phyloP scores from a whole-genome alignment of 2,797 vertebrate genomes.

The Manis crassicaudata region DNA sequence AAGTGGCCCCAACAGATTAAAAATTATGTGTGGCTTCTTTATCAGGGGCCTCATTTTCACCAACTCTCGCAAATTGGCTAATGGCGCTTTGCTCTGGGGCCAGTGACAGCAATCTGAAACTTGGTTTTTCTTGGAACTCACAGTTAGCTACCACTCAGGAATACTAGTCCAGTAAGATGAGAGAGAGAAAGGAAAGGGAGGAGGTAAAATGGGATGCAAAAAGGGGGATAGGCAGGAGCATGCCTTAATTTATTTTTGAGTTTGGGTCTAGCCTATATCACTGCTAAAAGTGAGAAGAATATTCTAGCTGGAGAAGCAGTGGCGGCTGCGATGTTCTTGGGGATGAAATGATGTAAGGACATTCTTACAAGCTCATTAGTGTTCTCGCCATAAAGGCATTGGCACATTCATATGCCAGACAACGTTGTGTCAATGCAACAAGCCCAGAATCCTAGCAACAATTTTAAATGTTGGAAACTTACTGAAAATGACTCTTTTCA shows the following conservation, averaged over 20 bases:
- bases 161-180: background rate
- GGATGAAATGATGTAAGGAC: background rate
- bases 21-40: background rate
- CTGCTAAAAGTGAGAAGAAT: background rate
- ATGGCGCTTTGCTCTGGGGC: background rate
- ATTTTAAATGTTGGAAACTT: slow-evolving; percentile 25
- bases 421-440: slow-evolving; percentile 44
- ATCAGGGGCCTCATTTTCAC: background rate
- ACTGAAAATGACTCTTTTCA: slow-evolving; percentile 58
- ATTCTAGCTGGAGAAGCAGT: background rate
- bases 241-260: background rate
- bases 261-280: background rate
- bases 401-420: background rate
- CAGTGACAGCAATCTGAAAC: background rate
- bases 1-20: background rate
- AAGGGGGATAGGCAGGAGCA: background rate
- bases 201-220: background rate
- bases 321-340: background rate
- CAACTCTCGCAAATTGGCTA: background rate
- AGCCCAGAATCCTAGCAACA: slow-evolving; percentile 56
- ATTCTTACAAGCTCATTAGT: slow-evolving; percentile 40
- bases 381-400: background rate
- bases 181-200: background rate
- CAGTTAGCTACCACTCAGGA: background rate
- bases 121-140: background rate